Conservation (phyloP, 2,888 invertebrate genomes). For the Trissolcus japonicus region DNA sequence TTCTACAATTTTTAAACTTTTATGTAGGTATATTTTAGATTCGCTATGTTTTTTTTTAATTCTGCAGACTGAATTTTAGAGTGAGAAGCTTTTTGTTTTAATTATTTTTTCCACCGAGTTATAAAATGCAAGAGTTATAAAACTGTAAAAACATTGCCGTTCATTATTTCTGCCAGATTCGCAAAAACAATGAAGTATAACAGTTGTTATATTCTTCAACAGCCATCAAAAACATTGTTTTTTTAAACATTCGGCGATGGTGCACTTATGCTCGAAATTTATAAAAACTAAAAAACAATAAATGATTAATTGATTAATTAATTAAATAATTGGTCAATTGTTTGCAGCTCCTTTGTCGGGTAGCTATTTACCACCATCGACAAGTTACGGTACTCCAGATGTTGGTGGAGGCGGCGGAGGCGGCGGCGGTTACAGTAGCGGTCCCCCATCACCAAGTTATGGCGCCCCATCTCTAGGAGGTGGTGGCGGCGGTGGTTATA, state of each 20-base stretch:
- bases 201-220: no score
- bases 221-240: not conserved
- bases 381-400: slow-evolving; percentile 76
- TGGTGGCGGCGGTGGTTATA: slow-evolving; percentile 66
- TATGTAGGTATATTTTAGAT: no score
- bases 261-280: no score
- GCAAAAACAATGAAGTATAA: no score
- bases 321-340: not conserved
- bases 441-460: slow-evolving; percentile 65
- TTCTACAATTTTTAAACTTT: no score
- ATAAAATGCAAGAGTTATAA: no score
- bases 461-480: slow-evolving; percentile 72
- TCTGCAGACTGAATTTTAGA: no score
- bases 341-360: slow-evolving; percentile 78
- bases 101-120: no score
- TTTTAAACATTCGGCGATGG: not conserved
- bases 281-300: not conserved
- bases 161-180: no score
- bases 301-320: not conserved
- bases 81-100: no score
- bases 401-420: slow-evolving; percentile 61
- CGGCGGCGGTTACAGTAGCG: slow-evolving; percentile 65
- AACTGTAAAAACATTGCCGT: no score
- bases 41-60: no score
- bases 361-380: slow-evolving; percentile 80